Evolutionary conservation across 2,113 vertebrate genomes (phyloP).

Genomic region (Petromus typicus): DNA sequence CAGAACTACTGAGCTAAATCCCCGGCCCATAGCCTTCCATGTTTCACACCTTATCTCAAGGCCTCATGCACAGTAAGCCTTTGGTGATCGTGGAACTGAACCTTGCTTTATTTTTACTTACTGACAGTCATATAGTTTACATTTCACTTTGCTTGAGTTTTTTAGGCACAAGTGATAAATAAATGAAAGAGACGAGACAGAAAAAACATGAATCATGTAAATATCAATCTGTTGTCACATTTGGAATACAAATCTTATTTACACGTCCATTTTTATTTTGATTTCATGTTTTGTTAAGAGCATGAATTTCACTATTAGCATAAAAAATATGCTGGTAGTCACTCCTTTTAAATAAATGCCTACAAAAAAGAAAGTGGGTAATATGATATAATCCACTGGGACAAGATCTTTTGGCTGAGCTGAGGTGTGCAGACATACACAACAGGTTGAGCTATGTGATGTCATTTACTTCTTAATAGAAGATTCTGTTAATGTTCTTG

Average conservation of each 20-base stretch:
- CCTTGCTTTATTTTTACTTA: not conserved
- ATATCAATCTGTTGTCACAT: not conserved
- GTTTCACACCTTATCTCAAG: not conserved
- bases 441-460: not conserved
- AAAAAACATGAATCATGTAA: not conserved
- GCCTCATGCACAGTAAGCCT: not conserved
- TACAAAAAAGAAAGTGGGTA: not conserved
- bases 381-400: not conserved
- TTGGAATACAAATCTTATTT: not conserved
- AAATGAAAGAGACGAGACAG: not conserved
- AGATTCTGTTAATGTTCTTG: not conserved
- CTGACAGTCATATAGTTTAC: not conserved
- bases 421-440: not conserved
- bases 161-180: not conserved
- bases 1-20: no score
- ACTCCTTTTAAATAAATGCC: not conserved
- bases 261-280: not conserved
- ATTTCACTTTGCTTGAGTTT: not conserved
- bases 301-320: not conserved
- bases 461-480: not conserved
- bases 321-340: not conserved
- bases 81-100: not conserved
- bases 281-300: slow-evolving; percentile 23
- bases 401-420: not conserved
- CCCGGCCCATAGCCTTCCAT: not conserved